A percentile compares a stretch with the other conserved stretches of the same genome.
phyloP scores from a whole-genome alignment of 2,113 vertebrate genomes.

The Pituophis catenifer region DNA sequence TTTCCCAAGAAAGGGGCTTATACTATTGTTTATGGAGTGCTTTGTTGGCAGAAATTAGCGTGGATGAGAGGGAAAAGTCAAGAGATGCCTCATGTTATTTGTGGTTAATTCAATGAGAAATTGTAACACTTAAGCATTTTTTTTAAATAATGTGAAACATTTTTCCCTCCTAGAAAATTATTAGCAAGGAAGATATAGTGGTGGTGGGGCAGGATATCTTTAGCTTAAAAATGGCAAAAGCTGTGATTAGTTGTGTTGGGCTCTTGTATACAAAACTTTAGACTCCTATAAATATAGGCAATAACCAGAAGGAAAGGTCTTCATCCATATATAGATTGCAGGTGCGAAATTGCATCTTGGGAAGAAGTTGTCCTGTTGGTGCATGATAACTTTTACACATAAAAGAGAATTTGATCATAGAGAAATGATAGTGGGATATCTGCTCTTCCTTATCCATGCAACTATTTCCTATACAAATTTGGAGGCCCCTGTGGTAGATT shows the following conservation, averaged over 20 bases:
- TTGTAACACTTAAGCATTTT: constrained; percentile 57
- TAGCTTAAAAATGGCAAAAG: constrained; percentile 47
- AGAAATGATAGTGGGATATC: not conserved
- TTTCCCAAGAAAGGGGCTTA: constrained; percentile 67
- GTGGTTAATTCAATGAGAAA: constrained; percentile 52
- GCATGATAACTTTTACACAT: not conserved
- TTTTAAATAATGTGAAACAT: constrained; percentile 31
- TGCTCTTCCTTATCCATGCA: not conserved
- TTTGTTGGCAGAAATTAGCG: constrained; percentile 64
- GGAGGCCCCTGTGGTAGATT: not conserved
- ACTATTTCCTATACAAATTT: not conserved
- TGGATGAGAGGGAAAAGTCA: constrained; percentile 54
- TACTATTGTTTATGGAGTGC: constrained; percentile 61
- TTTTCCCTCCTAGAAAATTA: constrained; percentile 33
- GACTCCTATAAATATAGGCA: not conserved
- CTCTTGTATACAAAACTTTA: not conserved
- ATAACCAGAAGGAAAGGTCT: not conserved
- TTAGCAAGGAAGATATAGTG: constrained; percentile 2
- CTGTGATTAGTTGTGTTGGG: not conserved
- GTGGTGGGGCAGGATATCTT: constrained; percentile 26
- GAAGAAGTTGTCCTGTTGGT: not conserved
- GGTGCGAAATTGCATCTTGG: not conserved
- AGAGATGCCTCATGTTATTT: constrained; percentile 54
- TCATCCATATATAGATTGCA: not conserved
- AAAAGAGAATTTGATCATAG: not conserved